Conservation (phyloP, 2,113 vertebrate genomes). For the Notiomystis cincta region DNA sequence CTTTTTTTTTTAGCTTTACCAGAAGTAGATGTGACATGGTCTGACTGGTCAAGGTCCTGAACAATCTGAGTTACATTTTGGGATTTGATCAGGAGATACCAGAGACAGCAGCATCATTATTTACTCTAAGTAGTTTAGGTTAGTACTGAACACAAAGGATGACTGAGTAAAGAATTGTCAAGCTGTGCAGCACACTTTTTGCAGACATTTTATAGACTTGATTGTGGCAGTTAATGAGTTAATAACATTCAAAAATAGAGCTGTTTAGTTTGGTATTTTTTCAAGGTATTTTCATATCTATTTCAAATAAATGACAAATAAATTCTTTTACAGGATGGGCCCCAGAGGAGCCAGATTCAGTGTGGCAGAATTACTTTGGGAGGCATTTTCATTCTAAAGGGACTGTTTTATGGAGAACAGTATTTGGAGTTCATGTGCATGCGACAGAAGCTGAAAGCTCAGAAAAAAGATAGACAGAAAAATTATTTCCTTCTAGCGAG, state of each 20-base stretch:
- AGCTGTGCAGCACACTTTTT: not conserved
- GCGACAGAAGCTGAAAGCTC: not conserved
- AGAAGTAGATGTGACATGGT: not conserved
- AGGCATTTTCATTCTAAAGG: not conserved
- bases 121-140: not conserved
- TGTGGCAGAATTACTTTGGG: not conserved
- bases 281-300: not conserved
- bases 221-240: not conserved
- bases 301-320: not conserved
- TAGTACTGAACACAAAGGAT: not conserved
- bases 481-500: not conserved
- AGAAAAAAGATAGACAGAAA: not conserved
- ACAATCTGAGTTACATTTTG: not conserved
- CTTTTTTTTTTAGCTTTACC: not conserved
- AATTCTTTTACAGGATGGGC: not conserved
- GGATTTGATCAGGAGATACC: not conserved
- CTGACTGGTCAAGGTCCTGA: not conserved
- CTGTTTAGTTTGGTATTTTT: not conserved
- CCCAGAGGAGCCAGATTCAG: not conserved
- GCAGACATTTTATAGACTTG: not conserved
- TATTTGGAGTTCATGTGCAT: not conserved
- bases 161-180: not conserved
- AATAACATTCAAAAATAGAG: not conserved
- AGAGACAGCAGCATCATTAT: not conserved
- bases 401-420: not conserved